A percentile compares a stretch with the other conserved stretches of the same genome.
These are phyloP conservation scores for Conus ventricosus DNA, from an alignment of 1,140 invertebrate genomes.

Conservation along the genomic window DNA sequence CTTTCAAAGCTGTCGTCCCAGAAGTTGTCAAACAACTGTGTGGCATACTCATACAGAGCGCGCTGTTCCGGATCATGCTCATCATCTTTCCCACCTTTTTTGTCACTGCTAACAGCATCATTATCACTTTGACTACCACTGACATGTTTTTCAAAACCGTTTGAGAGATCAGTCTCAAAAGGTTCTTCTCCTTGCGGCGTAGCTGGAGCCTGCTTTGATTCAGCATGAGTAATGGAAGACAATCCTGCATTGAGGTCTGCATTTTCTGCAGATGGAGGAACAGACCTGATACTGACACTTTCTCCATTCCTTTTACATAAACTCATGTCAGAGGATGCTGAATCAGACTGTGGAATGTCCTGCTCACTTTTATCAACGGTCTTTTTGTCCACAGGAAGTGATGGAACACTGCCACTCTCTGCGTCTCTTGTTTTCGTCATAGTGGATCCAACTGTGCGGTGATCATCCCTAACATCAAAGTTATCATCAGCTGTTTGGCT, in stretches of 20 bases:
- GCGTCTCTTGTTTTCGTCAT: neutral
- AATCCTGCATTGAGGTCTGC: neutral
- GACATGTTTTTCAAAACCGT: neutral
- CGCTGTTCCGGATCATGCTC: neutral
- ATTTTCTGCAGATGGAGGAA: neutral
- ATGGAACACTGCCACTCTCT: neutral
- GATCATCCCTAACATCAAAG: neutral
- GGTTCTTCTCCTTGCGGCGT: neutral
- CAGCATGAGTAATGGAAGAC: neutral
- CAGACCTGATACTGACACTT: neutral
- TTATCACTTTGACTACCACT: neutral
- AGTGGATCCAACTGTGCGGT: too few species aligned
- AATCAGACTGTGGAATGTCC: neutral
- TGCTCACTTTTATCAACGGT: neutral
- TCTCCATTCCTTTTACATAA: neutral
- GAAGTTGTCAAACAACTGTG: slow-evolving; percentile 65
- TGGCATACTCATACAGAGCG: slow-evolving; percentile 41
- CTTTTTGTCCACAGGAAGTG: neutral
- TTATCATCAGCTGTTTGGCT: neutral
- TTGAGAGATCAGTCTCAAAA: neutral
- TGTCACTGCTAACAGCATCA: neutral
- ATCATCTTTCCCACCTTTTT: neutral
- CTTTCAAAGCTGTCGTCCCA: slow-evolving; percentile 53
- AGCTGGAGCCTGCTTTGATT: too few species aligned
- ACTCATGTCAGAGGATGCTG: neutral